Evolutionary conservation across 2,797 vertebrate genomes (phyloP).

Genomic region (Hydrolagus colliei): DNA sequence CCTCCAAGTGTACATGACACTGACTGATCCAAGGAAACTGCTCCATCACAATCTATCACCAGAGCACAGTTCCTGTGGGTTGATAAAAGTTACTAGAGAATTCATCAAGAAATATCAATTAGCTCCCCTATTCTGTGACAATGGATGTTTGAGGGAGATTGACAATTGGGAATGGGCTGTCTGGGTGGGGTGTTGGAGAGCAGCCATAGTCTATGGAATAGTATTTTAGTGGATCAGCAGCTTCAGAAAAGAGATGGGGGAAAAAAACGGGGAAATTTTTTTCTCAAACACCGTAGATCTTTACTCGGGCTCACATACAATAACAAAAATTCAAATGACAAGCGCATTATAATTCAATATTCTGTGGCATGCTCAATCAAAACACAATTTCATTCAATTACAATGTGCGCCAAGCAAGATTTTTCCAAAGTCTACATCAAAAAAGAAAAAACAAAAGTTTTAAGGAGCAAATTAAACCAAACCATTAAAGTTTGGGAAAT

Average conservation of each 20-base stretch:
- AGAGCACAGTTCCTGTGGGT: no score
- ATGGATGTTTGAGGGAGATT: no score
- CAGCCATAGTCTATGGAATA: not conserved
- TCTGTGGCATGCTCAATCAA: constrained; percentile 7
- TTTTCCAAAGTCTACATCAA: constrained; percentile 51
- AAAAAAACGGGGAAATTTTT: not conserved
- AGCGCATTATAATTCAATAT: constrained; percentile 3
- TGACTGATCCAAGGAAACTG: no score
- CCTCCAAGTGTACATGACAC: no score
- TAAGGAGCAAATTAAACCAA: constrained; percentile 54
- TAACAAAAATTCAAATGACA: constrained; percentile 11
- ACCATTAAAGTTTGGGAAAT: constrained; percentile 57
- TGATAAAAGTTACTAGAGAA: no score
- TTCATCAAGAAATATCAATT: not conserved
- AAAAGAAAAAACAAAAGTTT: constrained; percentile 56
- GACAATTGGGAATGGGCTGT: not conserved
- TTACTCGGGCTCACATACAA: not conserved
- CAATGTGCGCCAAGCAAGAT: constrained; percentile 43
- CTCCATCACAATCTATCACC: no score
- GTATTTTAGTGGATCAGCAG: not conserved
- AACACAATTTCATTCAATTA: constrained; percentile 39
- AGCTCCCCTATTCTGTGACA: no score
- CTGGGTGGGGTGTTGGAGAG: not conserved
- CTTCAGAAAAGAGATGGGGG: not conserved
- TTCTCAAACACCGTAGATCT: not conserved